Base-by-base conservation (phyloP, 2,113 vertebrate species). In the Hymenochirus boettgeri region DNA sequence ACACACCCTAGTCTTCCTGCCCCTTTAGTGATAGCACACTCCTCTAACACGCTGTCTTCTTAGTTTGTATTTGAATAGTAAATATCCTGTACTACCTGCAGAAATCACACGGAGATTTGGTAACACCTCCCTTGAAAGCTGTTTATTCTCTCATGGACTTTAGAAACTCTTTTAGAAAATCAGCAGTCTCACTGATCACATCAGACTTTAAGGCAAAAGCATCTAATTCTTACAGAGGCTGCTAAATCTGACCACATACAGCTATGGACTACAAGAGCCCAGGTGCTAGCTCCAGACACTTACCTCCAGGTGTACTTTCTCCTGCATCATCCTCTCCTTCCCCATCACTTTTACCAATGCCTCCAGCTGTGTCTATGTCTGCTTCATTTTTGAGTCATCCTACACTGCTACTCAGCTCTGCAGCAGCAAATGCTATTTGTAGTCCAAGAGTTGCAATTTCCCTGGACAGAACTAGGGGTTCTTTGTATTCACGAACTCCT, bases 401-500 rank as follows among this genome's bases (percentile, higher is more conserved):
- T 7, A 39, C 65, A 33, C 71, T 83, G 17, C 47, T 69, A 35
- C 12, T 69, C 26, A 48, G 65, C 29, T 56, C 65, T 2, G 71
- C 71, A 1, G 56, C 70, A 1, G 51, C 67, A 8, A n/a, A n/a
- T n/a, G 45, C 71, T 0, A 55, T 72, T 3, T 81, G 88, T 29
- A 70, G 73, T 12, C 75, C 75, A 7, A 62, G 70, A 18, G 64
- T 69, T 33, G 63, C 77, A 10, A 35, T 70, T 0, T 74, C 79
- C 1, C 72, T 89, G 74, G 89, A 91, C 66, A 77, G 89, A 18
- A 81, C 79, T 5, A 2, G 62, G 48, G 70, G 70, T 6, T 33
- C 6, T 2, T 26, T 70, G 15, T 93, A 81, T 74, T 88, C 91
- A 1, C 82, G 93, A 45, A 92, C 88, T 3, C 92, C 93, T 1